Evolutionary conservation across 2,113 vertebrate species (phyloP), one percentile per base, ranked within the genome.

Genomic region (Corythoichthys intestinalis): DNA sequence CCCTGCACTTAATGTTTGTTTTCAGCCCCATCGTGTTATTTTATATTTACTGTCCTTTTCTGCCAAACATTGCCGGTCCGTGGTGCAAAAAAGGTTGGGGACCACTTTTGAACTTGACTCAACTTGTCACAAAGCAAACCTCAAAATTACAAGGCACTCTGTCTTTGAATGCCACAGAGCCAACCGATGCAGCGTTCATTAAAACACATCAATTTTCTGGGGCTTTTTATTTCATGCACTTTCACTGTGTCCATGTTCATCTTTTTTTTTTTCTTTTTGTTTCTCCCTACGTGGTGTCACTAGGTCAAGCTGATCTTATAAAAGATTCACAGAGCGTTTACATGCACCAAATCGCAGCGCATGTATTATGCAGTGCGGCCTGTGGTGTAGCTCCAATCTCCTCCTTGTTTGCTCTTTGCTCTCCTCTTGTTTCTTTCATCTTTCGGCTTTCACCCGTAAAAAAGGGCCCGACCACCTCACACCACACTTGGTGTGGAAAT

Each of bases 291-390:
- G 28, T 49, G 74, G 66, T 79, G 79, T 83, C 73, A 76, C 75
- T 77, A 69, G 82, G 86, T 85, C 87, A 87, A 83, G 66, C 79
- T 56, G 74, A 80, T 76, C 77, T 69, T 72, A 87, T 90, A 73
- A 88, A 89, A 87, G 14, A 90, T 90, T 86, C 76, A 86, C 77
- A 47, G 65, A 72, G 73, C 71, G 75, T 89, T 87, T 89, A 90
- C 81, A 86, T 78, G 88, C 81, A 83, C 82, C 82, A 83, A 83
- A 84, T 86, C 87, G 77, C 86, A 76, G 67, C 20, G 1, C 79
- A 90, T 90, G 72, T 74, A 90, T 89, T 79, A 88, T 90, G 79
- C 74, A 90, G 63, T 12, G 38, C 71, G 59, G 62, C 74, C 68
- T 20, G 66, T 52, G 54, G 73, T 78, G 71, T 57, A 62, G 65